A percentile compares a stretch with the other conserved stretches of the same genome.
These are phyloP conservation scores for Hydractinia echinata DNA, from an alignment of 30 jellyfish, hydroid and myxozoan species.

Conservation along the genomic window DNA sequence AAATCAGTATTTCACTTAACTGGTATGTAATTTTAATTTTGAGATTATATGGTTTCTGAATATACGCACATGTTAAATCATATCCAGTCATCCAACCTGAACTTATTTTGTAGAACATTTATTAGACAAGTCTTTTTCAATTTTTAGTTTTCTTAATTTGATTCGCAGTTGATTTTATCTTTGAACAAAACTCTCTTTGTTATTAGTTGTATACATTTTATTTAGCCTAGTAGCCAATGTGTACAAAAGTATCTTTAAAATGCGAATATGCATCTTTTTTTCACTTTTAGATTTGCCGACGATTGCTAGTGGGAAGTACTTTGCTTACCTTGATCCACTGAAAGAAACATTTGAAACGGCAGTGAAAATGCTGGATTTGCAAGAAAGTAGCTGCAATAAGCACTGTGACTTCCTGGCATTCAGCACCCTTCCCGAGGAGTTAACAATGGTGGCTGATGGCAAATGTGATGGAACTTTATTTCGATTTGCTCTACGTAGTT, in stretches of 20 bases:
- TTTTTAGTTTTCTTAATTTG: too few species aligned
- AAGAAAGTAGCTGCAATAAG: background rate
- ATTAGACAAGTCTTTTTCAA: too few species aligned
- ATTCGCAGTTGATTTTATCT: too few species aligned
- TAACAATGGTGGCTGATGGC: conserved; percentile 14
- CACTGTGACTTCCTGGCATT: background rate
- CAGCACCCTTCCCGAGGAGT: background rate
- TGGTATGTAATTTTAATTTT: conserved; percentile 31
- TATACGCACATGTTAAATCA: too few species aligned
- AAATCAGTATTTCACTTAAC: conserved; percentile 69
- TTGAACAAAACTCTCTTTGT: too few species aligned
- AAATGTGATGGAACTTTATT: conserved; percentile 55
- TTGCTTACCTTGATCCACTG: conserved; percentile 53
- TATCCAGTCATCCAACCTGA: too few species aligned
- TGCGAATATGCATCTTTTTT: background rate
- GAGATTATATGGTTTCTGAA: too few species aligned
- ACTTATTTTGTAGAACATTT: too few species aligned
- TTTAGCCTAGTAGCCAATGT: background rate
- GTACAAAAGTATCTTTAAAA: background rate
- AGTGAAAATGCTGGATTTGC: conserved; percentile 11
- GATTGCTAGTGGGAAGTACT: conserved; percentile 37
- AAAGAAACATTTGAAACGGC: conserved; percentile 27
- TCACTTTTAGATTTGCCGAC: conserved; percentile 52
- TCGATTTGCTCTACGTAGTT: conserved; percentile 50
- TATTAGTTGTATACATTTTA: background rate